A percentile compares a stretch with the other conserved stretches of the same genome.
Evolutionary conservation across 1,140 invertebrate genomes (phyloP).

Genomic region (Procambarus virginalis): DNA sequence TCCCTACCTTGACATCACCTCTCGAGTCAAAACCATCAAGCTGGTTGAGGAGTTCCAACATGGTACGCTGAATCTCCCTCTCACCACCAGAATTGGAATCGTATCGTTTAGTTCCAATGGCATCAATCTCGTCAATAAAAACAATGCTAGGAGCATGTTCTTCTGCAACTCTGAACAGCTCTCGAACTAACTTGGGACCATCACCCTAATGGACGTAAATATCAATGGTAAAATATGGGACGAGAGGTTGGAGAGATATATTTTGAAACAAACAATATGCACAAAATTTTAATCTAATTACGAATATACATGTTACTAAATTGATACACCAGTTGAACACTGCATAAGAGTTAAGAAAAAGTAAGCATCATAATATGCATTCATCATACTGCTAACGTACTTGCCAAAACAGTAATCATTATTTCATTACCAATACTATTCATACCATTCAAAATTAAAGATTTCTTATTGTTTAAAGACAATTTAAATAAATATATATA

Average conservation of each 20-base stretch:
- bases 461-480: neutral
- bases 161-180: conserved; percentile 98
- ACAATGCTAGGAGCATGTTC: conserved; percentile 99
- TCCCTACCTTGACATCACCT: conserved; percentile 91
- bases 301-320: too few relatives aligned
- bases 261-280: too few relatives aligned
- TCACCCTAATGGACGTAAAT: conserved; percentile 82
- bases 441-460: too few relatives aligned
- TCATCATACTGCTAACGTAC: too few relatives aligned
- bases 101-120: conserved; percentile 99
- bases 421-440: too few relatives aligned
- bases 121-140: conserved; percentile 99
- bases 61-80: conserved; percentile 99
- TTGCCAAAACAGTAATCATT: too few relatives aligned
- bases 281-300: too few relatives aligned
- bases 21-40: conserved; percentile 98
- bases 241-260: too few relatives aligned
- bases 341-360: too few relatives aligned
- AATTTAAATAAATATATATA: neutral
- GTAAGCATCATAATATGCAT: too few relatives aligned
- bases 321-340: too few relatives aligned
- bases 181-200: conserved; percentile 98
- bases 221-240: too few relatives aligned
- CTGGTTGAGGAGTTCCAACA: conserved; percentile 99
- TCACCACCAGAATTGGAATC: conserved; percentile 99